phyloP scores from a whole-genome alignment of 2,113 vertebrate species.

The Catagonus wagneri region DNA sequence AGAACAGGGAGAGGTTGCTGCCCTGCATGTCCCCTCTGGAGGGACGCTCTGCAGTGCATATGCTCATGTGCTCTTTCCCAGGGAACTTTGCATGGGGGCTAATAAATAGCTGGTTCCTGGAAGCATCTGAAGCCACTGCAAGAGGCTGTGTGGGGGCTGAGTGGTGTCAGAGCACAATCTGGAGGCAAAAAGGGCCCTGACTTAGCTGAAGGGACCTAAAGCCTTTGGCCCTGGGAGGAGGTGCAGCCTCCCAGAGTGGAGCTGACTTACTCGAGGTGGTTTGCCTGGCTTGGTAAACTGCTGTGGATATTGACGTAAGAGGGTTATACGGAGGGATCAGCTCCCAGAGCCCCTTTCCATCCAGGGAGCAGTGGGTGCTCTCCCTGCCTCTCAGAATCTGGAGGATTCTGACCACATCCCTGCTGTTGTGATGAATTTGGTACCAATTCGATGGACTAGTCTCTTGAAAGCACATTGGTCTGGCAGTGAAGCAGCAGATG shows the following conservation, averaged over 20 bases:
- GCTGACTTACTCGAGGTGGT: neutral
- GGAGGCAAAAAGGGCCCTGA: neutral
- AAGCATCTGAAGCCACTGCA: accelerated
- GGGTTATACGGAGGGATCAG: neutral
- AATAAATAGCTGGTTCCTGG: neutral
- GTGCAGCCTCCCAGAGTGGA: neutral
- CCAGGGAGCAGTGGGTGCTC: too few relatives aligned
- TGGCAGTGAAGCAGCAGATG: neutral
- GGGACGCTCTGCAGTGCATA: neutral
- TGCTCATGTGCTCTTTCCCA: too few relatives aligned
- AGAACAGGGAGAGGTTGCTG: neutral
- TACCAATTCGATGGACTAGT: neutral
- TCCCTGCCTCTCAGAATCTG: neutral
- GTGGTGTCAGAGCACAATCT: neutral
- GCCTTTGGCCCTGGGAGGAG: neutral
- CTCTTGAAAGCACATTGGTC: neutral
- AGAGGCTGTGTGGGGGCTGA: neutral
- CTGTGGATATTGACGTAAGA: neutral
- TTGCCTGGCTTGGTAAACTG: neutral
- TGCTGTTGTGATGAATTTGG: neutral
- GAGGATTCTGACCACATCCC: neutral
- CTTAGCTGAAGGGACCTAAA: neutral
- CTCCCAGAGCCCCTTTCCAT: neutral
- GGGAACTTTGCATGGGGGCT: neutral
- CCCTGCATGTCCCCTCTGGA: neutral